These are phyloP conservation scores for Ecdyonurus torrentis DNA, from an alignment of 2,888 invertebrate genomes.

Conservation along the genomic window DNA sequence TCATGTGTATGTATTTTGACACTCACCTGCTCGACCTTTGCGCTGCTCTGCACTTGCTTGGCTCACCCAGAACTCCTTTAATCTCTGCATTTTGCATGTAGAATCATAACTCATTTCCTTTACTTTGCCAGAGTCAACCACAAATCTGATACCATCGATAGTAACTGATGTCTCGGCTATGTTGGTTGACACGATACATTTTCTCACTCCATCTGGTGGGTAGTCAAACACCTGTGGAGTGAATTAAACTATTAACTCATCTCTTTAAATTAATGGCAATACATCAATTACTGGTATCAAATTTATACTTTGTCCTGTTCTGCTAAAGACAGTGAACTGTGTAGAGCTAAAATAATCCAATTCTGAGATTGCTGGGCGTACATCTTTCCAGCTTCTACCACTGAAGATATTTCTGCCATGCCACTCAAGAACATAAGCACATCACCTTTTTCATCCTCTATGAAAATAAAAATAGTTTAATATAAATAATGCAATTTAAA, in stretches of 20 bases:
- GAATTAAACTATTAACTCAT: background rate
- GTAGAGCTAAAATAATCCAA: slow-evolving; percentile 88
- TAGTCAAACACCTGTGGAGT: slow-evolving; percentile 66
- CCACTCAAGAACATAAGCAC: slow-evolving; percentile 90
- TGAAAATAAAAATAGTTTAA: too few relatives aligned
- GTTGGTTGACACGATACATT: slow-evolving; percentile 95
- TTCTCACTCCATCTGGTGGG: slow-evolving; percentile 83
- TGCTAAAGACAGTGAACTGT: slow-evolving; percentile 77
- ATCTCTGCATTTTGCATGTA: slow-evolving; percentile 69
- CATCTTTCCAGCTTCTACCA: slow-evolving; percentile 70
- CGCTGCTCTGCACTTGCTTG: slow-evolving; percentile 94
- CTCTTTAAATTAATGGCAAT: background rate
- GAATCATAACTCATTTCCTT: slow-evolving; percentile 96
- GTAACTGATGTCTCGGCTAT: slow-evolving; percentile 98
- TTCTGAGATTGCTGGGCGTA: slow-evolving; percentile 57
- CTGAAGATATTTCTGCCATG: slow-evolving; percentile 74
- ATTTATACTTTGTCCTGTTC: slow-evolving; percentile 81
- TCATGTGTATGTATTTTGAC: background rate
- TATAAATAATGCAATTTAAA: too few relatives aligned
- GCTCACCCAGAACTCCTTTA: slow-evolving; percentile 95
- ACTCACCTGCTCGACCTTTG: slow-evolving; percentile 68
- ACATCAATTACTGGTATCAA: background rate
- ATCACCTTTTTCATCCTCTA: slow-evolving; percentile 76
- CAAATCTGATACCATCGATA: slow-evolving; percentile 95
- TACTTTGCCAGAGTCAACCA: slow-evolving; percentile 90